These are phyloP conservation scores for Nezara viridula DNA, from an alignment of 2,888 invertebrate species.

Conservation along the genomic window DNA sequence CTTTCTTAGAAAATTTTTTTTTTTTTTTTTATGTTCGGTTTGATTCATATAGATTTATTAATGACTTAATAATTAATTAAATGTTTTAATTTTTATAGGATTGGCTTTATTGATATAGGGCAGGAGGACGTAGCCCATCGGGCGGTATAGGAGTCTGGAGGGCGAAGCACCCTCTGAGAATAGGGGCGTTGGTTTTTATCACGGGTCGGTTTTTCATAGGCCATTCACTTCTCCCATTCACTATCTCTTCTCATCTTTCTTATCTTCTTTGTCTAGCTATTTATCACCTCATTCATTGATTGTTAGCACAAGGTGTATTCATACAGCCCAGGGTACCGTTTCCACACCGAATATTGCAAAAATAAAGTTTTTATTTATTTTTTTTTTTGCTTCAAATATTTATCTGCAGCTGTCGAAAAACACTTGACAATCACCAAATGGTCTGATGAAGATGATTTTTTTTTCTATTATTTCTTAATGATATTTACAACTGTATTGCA, in stretches of 20 bases:
- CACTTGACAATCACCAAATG: too few species aligned
- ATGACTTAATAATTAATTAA: too few species aligned
- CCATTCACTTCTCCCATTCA: constrained; percentile 29
- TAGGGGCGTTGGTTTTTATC: neutral
- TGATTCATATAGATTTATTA: too few species aligned
- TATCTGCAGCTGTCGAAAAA: too few species aligned
- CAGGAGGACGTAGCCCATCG: neutral
- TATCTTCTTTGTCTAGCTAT: neutral
- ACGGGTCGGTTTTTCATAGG: neutral
- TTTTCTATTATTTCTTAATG: too few species aligned
- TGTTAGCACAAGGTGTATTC: neutral
- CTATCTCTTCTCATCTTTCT: neutral
- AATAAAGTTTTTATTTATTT: too few species aligned
- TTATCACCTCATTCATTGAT: neutral
- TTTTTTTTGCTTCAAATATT: too few species aligned
- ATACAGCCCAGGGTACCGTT: neutral
- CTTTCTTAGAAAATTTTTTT: too few species aligned
- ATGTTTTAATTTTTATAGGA: too few species aligned
- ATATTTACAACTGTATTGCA: too few species aligned
- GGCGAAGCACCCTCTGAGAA: neutral
- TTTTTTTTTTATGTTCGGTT: too few species aligned
- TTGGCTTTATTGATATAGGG: neutral
- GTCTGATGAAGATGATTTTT: too few species aligned
- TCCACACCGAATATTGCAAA: neutral
- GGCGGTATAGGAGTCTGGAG: neutral